Conservation (phyloP, 1,140 invertebrate species). For the Plodia interpunctella region DNA sequence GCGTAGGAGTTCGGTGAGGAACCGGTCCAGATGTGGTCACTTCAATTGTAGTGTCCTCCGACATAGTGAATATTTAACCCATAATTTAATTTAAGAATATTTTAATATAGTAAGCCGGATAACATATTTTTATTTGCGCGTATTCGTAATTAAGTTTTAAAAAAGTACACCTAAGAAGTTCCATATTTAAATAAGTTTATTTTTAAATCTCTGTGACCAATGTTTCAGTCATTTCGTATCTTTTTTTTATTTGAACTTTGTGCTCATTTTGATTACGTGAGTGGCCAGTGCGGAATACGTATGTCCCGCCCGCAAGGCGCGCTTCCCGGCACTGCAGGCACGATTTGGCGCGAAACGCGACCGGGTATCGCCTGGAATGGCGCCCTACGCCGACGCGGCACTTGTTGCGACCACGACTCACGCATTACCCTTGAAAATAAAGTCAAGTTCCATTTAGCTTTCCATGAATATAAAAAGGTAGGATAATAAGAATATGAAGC, state of each 20-base stretch:
- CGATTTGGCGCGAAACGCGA: conserved; percentile 56
- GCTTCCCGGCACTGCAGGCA: conserved; percentile 60
- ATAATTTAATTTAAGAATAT: conserved; percentile 12
- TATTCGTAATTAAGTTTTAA: neutral
- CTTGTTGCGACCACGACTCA: conserved; percentile 52
- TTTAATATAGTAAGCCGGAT: conserved; percentile 6
- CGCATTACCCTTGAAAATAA: conserved; percentile 51
- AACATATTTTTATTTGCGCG: neutral
- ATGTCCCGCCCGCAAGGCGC: conserved; percentile 56
- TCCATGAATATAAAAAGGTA: neutral
- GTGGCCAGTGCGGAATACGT: conserved; percentile 19
- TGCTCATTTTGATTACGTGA: conserved; percentile 10
- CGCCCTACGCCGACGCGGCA: conserved; percentile 54
- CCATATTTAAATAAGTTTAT: neutral
- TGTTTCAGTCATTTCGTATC: too few species aligned
- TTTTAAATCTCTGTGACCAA: neutral
- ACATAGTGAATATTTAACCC: conserved; percentile 24
- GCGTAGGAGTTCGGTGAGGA: conserved; percentile 59
- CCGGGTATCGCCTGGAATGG: conserved; percentile 35
- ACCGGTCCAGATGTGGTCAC: conserved; percentile 40
- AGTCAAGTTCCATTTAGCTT: conserved; percentile 29
- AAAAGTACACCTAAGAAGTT: neutral
- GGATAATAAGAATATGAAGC: too few species aligned
- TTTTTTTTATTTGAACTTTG: neutral
- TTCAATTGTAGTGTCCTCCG: conserved; percentile 36